Conservation (phyloP, 2,888 invertebrate genomes). For the Netelia inedita region DNA sequence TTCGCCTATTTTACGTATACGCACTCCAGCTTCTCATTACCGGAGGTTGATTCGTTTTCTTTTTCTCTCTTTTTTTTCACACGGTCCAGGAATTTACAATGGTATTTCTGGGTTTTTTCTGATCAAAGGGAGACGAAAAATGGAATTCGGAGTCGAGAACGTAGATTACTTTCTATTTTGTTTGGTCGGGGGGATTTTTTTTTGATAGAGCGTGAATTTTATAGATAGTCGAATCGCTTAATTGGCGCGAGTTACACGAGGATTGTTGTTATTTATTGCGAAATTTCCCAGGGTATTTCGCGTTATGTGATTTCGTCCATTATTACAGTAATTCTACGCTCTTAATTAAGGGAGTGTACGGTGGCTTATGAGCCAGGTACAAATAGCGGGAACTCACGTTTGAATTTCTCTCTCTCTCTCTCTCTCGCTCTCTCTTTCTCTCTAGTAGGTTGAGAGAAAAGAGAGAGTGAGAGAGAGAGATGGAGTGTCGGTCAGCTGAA, state of each 20-base stretch:
- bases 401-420: conserved; percentile 6
- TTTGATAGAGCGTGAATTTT: background rate
- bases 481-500: conserved; percentile 44
- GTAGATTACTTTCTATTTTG: background rate
- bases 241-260: background rate
- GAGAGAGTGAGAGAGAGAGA: background rate
- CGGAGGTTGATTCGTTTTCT: background rate
- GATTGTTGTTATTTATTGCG: background rate
- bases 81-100: conserved; percentile 33
- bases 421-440: conserved; percentile 27
- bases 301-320: conserved; percentile 2
- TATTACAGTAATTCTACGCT: background rate
- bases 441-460: background rate
- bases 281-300: no score
- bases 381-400: conserved; percentile 20
- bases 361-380: conserved; percentile 21
- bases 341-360: conserved; percentile 40
- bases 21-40: conserved; percentile 7
- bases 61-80: conserved; percentile 23
- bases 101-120: background rate
- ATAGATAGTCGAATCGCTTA: background rate
- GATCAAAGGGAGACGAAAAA: conserved; percentile 4
- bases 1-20: conserved; percentile 9
- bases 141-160: background rate
- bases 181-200: background rate